Conservation (phyloP, 1,140 invertebrate genomes). For the Drosophila asahinai region DNA sequence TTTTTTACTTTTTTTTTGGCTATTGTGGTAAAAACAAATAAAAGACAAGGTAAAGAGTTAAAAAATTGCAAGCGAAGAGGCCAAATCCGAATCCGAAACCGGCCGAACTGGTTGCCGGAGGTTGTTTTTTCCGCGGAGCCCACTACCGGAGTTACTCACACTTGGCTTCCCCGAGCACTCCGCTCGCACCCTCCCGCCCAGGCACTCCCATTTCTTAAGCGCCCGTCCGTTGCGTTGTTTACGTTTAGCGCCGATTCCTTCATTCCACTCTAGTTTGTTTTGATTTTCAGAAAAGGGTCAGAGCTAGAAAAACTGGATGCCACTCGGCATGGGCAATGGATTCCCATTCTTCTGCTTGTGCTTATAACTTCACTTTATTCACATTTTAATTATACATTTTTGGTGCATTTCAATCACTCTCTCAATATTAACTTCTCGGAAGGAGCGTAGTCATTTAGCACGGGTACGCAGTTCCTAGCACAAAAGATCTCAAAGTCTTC, state of each 20-base stretch:
- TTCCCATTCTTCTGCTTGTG: no score
- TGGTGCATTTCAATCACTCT: no score
- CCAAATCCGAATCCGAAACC: constrained; percentile 14
- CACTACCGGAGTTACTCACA: constrained; percentile 74
- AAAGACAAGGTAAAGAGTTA: constrained; percentile 2
- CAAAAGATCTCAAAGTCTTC: no score
- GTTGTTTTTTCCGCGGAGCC: constrained; percentile 24
- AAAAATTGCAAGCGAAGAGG: constrained; percentile 32
- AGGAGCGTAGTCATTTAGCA: no score
- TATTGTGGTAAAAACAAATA: constrained; percentile 13
- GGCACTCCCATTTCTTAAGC: constrained; percentile 25
- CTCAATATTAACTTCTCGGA: no score
- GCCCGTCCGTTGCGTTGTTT: constrained; percentile 65
- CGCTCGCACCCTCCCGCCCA: not conserved
- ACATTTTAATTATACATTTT: no score
- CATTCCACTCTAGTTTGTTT: constrained; percentile 79
- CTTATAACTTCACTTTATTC: no score
- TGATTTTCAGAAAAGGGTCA: constrained; percentile 65
- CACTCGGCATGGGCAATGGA: constrained; percentile 1
- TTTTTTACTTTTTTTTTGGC: not conserved
- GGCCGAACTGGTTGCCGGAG: constrained; percentile 36
- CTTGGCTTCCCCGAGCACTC: constrained; percentile 11
- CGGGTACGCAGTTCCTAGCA: no score
- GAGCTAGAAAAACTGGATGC: constrained; percentile 73
- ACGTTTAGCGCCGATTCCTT: constrained; percentile 74